A percentile compares a stretch with the other conserved stretches of the same genome.
Conservation (phyloP, 2,113 vertebrate species). For the Notarius lentiginosus region DNA sequence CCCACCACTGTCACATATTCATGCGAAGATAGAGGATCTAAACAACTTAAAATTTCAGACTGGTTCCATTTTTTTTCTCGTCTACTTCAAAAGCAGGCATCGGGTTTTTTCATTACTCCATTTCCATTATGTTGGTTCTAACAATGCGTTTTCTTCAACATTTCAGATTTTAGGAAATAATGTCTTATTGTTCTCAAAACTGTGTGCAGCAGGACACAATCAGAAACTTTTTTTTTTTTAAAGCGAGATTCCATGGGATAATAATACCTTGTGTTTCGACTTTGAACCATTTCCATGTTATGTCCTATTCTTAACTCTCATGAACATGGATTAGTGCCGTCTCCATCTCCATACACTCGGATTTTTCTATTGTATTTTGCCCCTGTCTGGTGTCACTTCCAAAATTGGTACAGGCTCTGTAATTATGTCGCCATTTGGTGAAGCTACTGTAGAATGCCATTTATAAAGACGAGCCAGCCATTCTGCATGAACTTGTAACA, state of each 20-base stretch:
- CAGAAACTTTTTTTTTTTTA: neutral
- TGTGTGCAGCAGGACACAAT: neutral
- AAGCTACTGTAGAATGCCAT: conserved; percentile 62
- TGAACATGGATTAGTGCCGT: neutral
- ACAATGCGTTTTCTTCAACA: neutral
- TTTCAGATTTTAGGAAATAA: neutral
- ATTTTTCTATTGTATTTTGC: conserved; percentile 23
- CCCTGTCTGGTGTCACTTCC: conserved; percentile 30
- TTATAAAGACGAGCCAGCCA: conserved; percentile 66
- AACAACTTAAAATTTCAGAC: conserved; percentile 45
- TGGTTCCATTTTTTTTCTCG: neutral
- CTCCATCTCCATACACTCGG: neutral
- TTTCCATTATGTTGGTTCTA: neutral
- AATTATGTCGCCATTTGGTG: conserved; percentile 70
- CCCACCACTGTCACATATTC: conserved; percentile 62
- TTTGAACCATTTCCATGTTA: conserved; percentile 15
- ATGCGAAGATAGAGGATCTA: conserved; percentile 61
- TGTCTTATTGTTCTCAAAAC: neutral
- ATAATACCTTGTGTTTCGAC: neutral
- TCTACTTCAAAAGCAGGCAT: neutral
- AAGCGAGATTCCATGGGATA: neutral
- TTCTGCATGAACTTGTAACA: conserved; percentile 55
- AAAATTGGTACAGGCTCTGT: conserved; percentile 54
- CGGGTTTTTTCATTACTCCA: neutral
- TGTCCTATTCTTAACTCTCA: conserved; percentile 13